Percentiles rank a stretch among this genome's conserved stretches.
These are phyloP conservation scores for Drosophila littoralis DNA, from an alignment of 1,140 invertebrate genomes.

Conservation along the genomic window DNA sequence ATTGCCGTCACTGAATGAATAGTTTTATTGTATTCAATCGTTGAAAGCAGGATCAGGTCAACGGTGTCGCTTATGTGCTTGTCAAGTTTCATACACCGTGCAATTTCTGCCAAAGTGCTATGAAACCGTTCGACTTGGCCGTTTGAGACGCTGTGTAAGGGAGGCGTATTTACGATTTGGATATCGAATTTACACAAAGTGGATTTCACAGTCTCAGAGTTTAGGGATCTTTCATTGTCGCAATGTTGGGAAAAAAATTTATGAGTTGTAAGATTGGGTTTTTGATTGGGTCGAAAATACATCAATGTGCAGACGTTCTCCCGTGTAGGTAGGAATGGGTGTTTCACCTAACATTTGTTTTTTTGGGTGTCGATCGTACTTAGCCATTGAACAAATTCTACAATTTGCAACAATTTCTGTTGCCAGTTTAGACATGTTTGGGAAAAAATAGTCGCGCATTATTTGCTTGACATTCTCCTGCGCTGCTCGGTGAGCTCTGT, in stretches of 20 bases:
- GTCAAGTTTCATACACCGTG: not conserved
- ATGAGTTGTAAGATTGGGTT: not conserved
- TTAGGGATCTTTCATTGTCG: not conserved
- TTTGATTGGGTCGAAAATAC: constrained; percentile 12
- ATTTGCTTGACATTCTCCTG: too few relatives aligned
- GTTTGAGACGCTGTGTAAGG: constrained; percentile 6
- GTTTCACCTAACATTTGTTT: too few relatives aligned
- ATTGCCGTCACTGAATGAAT: not conserved
- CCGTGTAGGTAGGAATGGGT: not conserved
- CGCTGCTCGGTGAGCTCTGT: too few relatives aligned
- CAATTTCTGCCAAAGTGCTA: not conserved
- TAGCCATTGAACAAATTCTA: not conserved
- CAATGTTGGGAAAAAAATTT: not conserved
- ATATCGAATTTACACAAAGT: not conserved
- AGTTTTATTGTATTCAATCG: not conserved
- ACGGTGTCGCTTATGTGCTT: not conserved
- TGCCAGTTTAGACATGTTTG: not conserved
- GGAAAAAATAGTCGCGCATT: constrained; percentile 3
- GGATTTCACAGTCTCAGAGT: not conserved
- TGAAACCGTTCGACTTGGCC: not conserved
- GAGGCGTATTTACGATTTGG: constrained; percentile 15
- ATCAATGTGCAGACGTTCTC: not conserved
- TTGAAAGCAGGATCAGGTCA: not conserved
- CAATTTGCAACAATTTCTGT: constrained; percentile 6
- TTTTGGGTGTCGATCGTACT: too few relatives aligned